Evolutionary conservation across 2,797 vertebrate species (phyloP), one percentile per base, ranked within the genome.

Genomic region (Hirundo rustica): DNA sequence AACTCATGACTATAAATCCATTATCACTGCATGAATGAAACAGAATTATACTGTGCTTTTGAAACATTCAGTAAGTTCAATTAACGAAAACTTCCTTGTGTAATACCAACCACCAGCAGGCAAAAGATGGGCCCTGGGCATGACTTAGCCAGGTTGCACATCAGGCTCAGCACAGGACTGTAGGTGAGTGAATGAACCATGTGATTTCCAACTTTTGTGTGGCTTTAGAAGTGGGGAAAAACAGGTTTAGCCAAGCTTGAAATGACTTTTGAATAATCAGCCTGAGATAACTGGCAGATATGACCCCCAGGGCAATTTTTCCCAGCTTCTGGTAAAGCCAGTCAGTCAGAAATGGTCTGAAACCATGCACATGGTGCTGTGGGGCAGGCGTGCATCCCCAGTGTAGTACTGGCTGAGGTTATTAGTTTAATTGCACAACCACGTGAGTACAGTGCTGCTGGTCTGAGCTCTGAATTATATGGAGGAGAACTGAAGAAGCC

Each of bases 101-200:
- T 38, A 40, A 38, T 26, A 78, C 10, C 65, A 50, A 60, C 67
- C 81, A 82, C 22, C 85, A 38, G 45, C 8, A 40, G 65, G 12
- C 2, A 2, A 36, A 62, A 30, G 22, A 58, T 17, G 13, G 20
- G 29, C 11, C 23, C 21, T 8, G 14, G 20, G 25, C 30, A 67
- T 60, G 20, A 14, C 25, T 61, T 50, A 75, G 25, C n/a, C 30
- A 58, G 47, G 36, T 11, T 11, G 2, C 1, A 2, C 9, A 12
- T 47, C 27, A 48, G 32, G 42, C 53, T 62, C 11, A 55, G 45
- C 36, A 34, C 21, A 23, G 45, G 14, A 19, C 11, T 36, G 47
- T 22, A 66, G 17, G 27, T 15, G 10, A 79, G 18, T 2, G 13
- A n/a, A 34, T 1, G 11, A 79, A n/a, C n/a, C 2, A 0, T 3